Conservation (phyloP, 2,113 vertebrate species). For the Dascyllus trimaculatus region DNA sequence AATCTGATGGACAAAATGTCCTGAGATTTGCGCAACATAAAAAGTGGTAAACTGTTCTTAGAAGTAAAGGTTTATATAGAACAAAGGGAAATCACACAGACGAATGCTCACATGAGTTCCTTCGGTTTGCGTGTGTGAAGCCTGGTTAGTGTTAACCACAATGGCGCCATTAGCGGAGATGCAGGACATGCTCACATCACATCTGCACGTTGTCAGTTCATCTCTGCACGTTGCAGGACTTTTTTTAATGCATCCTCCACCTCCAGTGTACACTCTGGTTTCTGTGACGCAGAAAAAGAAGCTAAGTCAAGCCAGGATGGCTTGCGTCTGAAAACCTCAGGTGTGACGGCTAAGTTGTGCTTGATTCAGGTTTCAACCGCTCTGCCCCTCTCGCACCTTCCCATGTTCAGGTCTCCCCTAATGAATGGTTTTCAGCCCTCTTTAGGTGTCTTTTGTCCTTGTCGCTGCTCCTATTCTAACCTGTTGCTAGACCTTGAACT, state of each 20-base stretch:
- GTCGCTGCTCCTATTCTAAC: conserved; percentile 62
- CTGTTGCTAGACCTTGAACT: conserved; percentile 64
- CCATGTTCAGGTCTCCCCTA: conserved; percentile 43
- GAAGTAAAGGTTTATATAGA: not conserved
- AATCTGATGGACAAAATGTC: not conserved
- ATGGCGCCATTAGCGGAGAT: fast-evolving
- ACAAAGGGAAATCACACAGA: not conserved
- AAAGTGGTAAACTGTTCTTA: conserved; percentile 1
- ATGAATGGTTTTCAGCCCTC: conserved; percentile 75
- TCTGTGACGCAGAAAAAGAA: not conserved
- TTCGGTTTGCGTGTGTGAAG: not conserved
- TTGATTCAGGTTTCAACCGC: conserved; percentile 62
- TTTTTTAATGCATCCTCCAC: not conserved
- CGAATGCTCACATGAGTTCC: not conserved
- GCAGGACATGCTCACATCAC: not conserved
- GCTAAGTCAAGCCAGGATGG: not conserved
- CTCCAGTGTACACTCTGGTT: not conserved
- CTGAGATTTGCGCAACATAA: not conserved
- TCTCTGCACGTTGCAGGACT: conserved; percentile 5
- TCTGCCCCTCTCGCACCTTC: conserved; percentile 54
- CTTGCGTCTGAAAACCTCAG: conserved; percentile 12
- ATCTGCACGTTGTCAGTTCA: not conserved
- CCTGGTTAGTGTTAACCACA: conserved; percentile 47
- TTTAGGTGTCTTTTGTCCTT: conserved; percentile 69
- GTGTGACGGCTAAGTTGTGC: not conserved